A percentile compares a stretch with the other conserved stretches of the same genome.
phyloP scores from a whole-genome alignment of 2,888 invertebrate species.

The Macropis europaea region DNA sequence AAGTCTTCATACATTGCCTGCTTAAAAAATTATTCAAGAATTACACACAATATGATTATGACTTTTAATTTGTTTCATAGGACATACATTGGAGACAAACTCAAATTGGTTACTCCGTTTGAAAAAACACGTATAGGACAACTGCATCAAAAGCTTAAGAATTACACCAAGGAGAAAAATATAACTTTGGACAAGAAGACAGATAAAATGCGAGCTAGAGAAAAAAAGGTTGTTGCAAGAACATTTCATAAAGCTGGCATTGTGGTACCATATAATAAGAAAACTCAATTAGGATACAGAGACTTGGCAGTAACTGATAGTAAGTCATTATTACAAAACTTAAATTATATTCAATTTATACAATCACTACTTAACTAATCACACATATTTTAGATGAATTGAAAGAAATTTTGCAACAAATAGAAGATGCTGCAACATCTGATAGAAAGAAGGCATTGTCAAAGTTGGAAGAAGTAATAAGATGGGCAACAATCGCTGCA shows the following conservation, averaged over 20 bases:
- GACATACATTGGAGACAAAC: slow-evolving; percentile 81
- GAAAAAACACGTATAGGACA: slow-evolving; percentile 83
- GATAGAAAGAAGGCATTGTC: slow-evolving; percentile 84
- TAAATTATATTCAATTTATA: background rate
- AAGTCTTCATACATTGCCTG: background rate
- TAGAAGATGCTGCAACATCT: slow-evolving; percentile 83
- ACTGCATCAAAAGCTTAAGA: slow-evolving; percentile 83
- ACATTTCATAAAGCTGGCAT: slow-evolving; percentile 92
- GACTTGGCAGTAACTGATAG: slow-evolving; percentile 86
- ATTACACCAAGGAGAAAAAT: slow-evolving; percentile 83
- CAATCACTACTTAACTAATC: background rate
- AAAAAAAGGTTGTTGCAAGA: slow-evolving; percentile 84
- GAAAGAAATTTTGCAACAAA: slow-evolving; percentile 85
- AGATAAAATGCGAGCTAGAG: slow-evolving; percentile 83
- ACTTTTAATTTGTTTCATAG: slow-evolving; percentile 65
- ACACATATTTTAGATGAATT: slow-evolving; percentile 82
- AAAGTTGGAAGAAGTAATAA: slow-evolving; percentile 90
- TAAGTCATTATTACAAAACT: slow-evolving; percentile 66
- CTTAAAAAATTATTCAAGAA: too few relatives aligned
- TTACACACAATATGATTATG: background rate
- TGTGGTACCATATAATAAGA: slow-evolving; percentile 91
- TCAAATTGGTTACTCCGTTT: slow-evolving; percentile 83
- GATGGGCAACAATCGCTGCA: slow-evolving; percentile 92
- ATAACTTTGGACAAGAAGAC: slow-evolving; percentile 83
- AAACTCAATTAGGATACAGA: slow-evolving; percentile 92